Evolutionary conservation across 2,888 invertebrate genomes (phyloP), one percentile per base, ranked within the genome.

Genomic region (Saturnia pavonia): DNA sequence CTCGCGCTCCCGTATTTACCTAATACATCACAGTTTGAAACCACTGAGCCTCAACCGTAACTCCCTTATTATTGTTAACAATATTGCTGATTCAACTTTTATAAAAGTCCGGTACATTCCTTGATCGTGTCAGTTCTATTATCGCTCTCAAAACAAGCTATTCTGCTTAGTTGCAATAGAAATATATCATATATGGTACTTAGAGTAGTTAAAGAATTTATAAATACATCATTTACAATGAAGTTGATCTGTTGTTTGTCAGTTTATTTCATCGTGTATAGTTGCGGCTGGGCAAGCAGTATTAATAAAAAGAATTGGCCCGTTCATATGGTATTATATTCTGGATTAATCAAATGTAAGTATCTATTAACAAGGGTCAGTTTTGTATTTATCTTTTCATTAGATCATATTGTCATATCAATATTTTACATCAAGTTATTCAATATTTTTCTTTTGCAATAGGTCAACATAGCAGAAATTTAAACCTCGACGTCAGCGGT

Each of bases 241-340:
- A 77, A 73, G 54, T 34, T 63, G 19, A 22, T 72, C 1, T 48
- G 80, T 43, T 80, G 73, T 73, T 70, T 84, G 63, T 72, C 82
- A 25, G 67, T 76, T 69, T 82, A 74, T 80, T 69, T 77, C 40
- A 68, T 85, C 67, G 75, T 73, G 16, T 71, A 72, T 45, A 72
- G 76, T 3, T 66, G 76, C 68, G 79, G 80, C 0, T 88, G 87
- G 80, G 85, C 85, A 1, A 80, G 87, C 11, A 88, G 88, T 0
- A 90, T 90, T 72, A 80, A 88, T 70, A 91, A 91, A 68, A 90
- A 88, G 74, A 91, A 88, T 79, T 92, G 92, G 73, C 92, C 91
- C 0, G 87, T 92, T 57, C 87, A 88, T 73, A 60, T 89, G 22
- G 88, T 85, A 1, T 74, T 92, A 25, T 82, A 81, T 65, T 90